A percentile compares a stretch with the other conserved stretches of the same genome.
Conservation (phyloP, 2,797 vertebrate species). For the Microctenopoma lineatum region DNA sequence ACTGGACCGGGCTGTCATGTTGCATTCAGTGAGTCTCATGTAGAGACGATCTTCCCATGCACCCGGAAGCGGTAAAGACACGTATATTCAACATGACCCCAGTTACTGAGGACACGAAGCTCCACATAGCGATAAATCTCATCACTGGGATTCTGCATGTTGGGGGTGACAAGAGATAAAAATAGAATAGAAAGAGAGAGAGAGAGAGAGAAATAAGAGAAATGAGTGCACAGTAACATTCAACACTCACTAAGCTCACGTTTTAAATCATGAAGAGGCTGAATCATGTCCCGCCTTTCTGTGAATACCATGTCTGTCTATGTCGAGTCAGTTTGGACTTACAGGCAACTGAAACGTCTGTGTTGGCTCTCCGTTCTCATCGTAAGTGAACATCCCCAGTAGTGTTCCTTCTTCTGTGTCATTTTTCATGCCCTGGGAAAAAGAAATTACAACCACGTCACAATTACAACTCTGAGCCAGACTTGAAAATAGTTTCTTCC, state of each 20-base stretch:
- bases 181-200: constrained; percentile 17
- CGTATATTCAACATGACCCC: constrained; percentile 93
- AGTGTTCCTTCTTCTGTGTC: constrained; percentile 86
- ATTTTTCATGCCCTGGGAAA: constrained; percentile 86
- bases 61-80: constrained; percentile 95
- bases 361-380: constrained; percentile 86
- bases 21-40: constrained; percentile 14
- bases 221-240: background rate
- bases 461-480: background rate
- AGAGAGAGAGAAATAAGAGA: constrained; percentile 8
- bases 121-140: constrained; percentile 82
- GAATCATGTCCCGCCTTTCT: background rate
- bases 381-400: constrained; percentile 89
- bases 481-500: background rate
- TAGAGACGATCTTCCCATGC: constrained; percentile 81
- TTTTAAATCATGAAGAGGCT: background rate
- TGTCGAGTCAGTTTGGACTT: constrained; percentile 47
- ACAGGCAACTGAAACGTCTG: constrained; percentile 91
- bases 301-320: constrained; percentile 3
- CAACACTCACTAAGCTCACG: background rate
- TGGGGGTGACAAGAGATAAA: constrained; percentile 11
- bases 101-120: constrained; percentile 90
- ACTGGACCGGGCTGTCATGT: background rate
- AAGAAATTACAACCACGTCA: background rate
- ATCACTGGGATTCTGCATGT: constrained; percentile 73